Conservation (phyloP, 1,140 invertebrate genomes). For the Arctopsyche grandis region DNA sequence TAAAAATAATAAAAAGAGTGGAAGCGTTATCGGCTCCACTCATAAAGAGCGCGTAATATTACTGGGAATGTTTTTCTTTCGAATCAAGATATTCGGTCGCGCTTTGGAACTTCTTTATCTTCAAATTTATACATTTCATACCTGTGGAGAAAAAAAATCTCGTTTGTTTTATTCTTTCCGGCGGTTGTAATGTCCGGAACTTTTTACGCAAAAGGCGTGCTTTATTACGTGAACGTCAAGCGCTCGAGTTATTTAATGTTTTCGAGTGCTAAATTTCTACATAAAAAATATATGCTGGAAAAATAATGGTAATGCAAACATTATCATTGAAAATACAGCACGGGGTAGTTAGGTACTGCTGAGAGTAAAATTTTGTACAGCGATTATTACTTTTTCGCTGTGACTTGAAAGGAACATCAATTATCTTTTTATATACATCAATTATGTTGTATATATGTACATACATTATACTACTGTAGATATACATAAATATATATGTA, state of each 20-base stretch:
- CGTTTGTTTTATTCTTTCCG: slow-evolving; percentile 13
- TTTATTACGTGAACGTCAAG: slow-evolving; percentile 9
- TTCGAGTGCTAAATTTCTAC: not conserved
- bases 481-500: too few species aligned
- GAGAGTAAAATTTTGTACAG: too few species aligned
- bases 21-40: not conserved
- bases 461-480: too few species aligned
- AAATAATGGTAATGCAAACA: too few species aligned
- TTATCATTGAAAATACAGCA: too few species aligned
- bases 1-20: not conserved
- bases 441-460: too few species aligned
- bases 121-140: slow-evolving; percentile 1
- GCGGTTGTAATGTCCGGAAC: slow-evolving; percentile 17
- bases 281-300: too few species aligned
- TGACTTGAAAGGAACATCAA: too few species aligned
- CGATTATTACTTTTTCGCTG: too few species aligned
- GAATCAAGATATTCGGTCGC: not conserved
- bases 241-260: slow-evolving; percentile 1
- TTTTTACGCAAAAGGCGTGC: slow-evolving; percentile 13
- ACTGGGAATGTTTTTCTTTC: slow-evolving; percentile 1
- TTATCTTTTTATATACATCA: too few species aligned
- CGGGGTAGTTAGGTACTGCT: too few species aligned
- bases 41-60: slow-evolving; percentile 2
- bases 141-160: slow-evolving; percentile 1
- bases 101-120: slow-evolving; percentile 11